Evolutionary conservation across 1,140 invertebrate genomes (phyloP).

Genomic region (Drosophila prosaltans): DNA sequence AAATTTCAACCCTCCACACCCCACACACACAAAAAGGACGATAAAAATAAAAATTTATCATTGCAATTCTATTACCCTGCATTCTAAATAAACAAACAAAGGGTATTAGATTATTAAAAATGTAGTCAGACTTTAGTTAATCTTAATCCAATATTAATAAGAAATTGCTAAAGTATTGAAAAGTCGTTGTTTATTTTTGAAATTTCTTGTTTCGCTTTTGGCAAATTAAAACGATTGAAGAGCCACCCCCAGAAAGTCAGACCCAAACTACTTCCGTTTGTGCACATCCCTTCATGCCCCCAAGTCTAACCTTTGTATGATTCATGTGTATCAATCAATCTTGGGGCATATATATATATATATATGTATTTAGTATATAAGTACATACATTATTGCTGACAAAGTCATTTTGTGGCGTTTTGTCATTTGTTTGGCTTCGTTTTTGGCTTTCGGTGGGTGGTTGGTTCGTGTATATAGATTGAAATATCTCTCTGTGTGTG

Average conservation of each 20-base stretch:
- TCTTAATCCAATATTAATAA: too few species aligned
- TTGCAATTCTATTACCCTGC: neutral
- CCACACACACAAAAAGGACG: slow-evolving; percentile 1
- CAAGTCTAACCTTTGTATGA: slow-evolving; percentile 35
- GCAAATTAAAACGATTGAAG: neutral
- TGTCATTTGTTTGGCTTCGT: slow-evolving; percentile 52
- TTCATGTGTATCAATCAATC: slow-evolving; percentile 76
- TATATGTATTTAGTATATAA: neutral
- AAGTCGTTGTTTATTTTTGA: too few species aligned
- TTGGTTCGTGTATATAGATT: slow-evolving; percentile 15
- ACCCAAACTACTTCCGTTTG: neutral
- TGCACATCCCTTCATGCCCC: neutral
- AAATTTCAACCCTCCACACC: slow-evolving; percentile 35
- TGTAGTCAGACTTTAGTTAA: too few species aligned
- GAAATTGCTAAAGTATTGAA: too few species aligned
- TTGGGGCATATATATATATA: slow-evolving; percentile 26
- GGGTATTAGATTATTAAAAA: too few species aligned
- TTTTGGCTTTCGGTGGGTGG: slow-evolving; percentile 23
- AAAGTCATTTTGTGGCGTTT: slow-evolving; percentile 36
- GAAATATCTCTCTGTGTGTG: slow-evolving; percentile 8
- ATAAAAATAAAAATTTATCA: neutral
- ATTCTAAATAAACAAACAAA: neutral
- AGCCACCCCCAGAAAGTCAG: neutral
- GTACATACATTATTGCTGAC: slow-evolving; percentile 29
- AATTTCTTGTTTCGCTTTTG: neutral